Evolutionary conservation across 2,113 vertebrate genomes (phyloP).

Genomic region (Meriones unguiculatus): DNA sequence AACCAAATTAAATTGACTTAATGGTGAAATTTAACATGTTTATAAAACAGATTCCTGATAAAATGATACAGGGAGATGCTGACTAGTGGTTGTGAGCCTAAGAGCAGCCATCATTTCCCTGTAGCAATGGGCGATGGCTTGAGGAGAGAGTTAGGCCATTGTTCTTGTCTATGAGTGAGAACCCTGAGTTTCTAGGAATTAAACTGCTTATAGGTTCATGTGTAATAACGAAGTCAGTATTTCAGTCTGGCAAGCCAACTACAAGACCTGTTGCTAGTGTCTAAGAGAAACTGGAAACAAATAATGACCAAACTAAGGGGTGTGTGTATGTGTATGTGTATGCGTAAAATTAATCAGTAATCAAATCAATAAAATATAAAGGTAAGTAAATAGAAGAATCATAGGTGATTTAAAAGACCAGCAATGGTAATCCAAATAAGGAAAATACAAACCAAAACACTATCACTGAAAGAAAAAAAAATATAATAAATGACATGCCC

Average conservation of each 20-base stretch:
- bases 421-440: neutral
- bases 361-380: constrained; percentile 8
- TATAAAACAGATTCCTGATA: neutral
- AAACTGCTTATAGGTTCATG: neutral
- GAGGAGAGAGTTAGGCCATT: neutral
- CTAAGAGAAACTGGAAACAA: neutral
- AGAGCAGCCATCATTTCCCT: constrained; percentile 5
- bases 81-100: neutral
- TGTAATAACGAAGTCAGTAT: neutral
- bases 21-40: neutral
- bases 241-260: neutral
- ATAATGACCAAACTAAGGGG: neutral
- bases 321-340: no score
- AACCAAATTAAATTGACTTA: neutral
- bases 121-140: neutral
- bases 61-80: neutral
- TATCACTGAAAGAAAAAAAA: neutral
- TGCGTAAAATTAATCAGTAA: neutral
- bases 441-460: neutral
- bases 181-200: neutral
- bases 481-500: neutral
- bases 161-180: neutral
- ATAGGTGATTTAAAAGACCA: neutral
- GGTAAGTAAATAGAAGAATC: neutral
- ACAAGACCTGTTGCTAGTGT: neutral